A percentile compares a stretch with the other conserved stretches of the same genome.
Conservation (phyloP, 2,888 invertebrate genomes). For the Lingula anatina region DNA sequence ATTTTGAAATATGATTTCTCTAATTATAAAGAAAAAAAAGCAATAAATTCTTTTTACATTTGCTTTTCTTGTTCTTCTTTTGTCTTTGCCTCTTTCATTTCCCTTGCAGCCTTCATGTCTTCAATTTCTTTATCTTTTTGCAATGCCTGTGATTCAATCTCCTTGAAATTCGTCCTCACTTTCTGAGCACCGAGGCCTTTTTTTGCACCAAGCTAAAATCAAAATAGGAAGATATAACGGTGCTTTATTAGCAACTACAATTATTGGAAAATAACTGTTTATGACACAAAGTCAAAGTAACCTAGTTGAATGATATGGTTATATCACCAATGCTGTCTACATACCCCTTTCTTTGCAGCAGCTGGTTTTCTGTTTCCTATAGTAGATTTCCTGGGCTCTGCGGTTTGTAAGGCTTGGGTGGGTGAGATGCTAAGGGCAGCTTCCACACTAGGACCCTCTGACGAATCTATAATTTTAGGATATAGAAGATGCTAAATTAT, state of each 20-base stretch:
- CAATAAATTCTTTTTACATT: conserved; percentile 36
- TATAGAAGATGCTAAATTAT: background rate
- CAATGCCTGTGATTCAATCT: conserved; percentile 85
- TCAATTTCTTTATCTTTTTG: conserved; percentile 72
- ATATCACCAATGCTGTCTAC: too few relatives aligned
- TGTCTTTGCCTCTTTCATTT: conserved; percentile 30
- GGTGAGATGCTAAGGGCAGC: conserved; percentile 52
- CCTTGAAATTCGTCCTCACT: conserved; percentile 90
- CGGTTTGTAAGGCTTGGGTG: conserved; percentile 38
- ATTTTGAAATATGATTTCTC: too few relatives aligned
- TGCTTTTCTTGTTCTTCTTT: conserved; percentile 64
- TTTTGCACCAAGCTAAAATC: conserved; percentile 62
- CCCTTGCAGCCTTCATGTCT: conserved; percentile 30
- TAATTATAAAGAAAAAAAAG: too few relatives aligned
- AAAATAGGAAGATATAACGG: too few relatives aligned
- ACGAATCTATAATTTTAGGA: conserved; percentile 14
- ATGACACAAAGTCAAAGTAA: too few relatives aligned
- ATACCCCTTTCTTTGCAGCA: conserved; percentile 65
- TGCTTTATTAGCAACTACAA: too few relatives aligned
- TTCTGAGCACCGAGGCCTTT: conserved; percentile 91
- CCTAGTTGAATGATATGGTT: too few relatives aligned
- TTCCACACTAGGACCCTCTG: conserved; percentile 55
- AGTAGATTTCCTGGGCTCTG: conserved; percentile 61
- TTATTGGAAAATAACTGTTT: too few relatives aligned
- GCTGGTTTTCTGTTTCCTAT: conserved; percentile 69